These are phyloP conservation scores for Odontomyia ornata DNA, from an alignment of 2,888 invertebrate species.

Conservation along the genomic window DNA sequence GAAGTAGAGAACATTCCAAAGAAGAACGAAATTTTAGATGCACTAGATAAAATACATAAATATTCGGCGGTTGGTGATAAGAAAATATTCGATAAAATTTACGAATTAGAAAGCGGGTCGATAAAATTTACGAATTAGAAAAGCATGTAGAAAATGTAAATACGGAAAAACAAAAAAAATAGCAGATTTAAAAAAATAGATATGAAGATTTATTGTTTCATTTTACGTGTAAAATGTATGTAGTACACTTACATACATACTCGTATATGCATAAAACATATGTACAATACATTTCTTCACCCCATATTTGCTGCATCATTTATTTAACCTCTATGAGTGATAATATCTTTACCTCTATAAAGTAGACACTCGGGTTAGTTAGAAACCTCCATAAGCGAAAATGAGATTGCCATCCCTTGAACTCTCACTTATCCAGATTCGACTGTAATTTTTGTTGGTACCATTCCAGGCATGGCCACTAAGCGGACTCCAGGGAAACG, in stretches of 20 bases:
- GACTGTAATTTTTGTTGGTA: no score
- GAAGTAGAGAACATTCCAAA: not conserved
- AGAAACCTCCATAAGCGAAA: not conserved
- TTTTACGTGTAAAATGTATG: not conserved
- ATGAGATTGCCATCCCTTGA: constrained; percentile 2
- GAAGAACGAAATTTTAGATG: not conserved
- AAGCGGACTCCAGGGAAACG: no score
- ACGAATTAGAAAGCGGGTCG: not conserved
- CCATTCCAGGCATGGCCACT: no score
- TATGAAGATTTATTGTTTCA: not conserved
- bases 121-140: not conserved
- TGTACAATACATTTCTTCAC: not conserved
- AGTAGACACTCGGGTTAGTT: not conserved
- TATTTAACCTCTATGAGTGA: constrained; percentile 1
- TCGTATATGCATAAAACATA: not conserved
- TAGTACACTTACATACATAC: not conserved
- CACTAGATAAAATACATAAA: not conserved
- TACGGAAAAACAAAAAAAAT: not conserved
- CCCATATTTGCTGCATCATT: not conserved
- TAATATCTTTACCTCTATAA: not conserved
- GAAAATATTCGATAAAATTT: not conserved
- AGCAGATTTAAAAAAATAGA: not conserved
- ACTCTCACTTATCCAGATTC: not conserved
- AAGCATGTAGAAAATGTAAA: constrained; percentile 9
- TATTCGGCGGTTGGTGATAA: constrained; percentile 7